Conservation (phyloP, 2,113 vertebrate species). For the Poeciliopsis turrubarensis region DNA sequence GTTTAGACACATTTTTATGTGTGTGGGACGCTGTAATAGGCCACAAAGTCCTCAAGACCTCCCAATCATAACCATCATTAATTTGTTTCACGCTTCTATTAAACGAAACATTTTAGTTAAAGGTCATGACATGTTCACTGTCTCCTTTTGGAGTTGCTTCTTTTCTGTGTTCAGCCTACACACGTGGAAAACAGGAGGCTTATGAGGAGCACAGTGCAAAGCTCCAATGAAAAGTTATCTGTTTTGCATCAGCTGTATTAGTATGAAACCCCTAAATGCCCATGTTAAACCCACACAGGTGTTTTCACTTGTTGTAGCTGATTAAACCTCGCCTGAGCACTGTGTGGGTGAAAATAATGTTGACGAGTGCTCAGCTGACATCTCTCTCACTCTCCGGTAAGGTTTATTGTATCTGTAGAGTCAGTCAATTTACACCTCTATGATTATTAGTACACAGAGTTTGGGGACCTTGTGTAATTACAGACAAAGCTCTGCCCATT, state of each 20-base stretch:
- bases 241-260: constrained; percentile 21
- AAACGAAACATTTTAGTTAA: neutral
- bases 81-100: neutral
- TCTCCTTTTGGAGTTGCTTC: neutral
- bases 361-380: constrained; percentile 56
- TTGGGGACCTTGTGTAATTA: constrained; percentile 37
- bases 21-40: neutral
- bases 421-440: constrained; percentile 62
- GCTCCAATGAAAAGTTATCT: constrained; percentile 36
- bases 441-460: constrained; percentile 59
- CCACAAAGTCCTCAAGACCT: neutral
- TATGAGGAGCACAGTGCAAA: constrained; percentile 14
- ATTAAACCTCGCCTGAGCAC: constrained; percentile 61
- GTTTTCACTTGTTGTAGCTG: constrained; percentile 57
- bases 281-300: constrained; percentile 49
- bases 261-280: constrained; percentile 33
- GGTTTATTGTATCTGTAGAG: constrained; percentile 60
- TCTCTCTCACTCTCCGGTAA: constrained; percentile 48
- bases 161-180: neutral
- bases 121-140: neutral
- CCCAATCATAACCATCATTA: neutral
- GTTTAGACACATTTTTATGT: neutral
- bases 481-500: constrained; percentile 21
- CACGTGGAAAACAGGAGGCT: neutral
- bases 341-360: constrained; percentile 54